Evolutionary conservation across 1,140 invertebrate species (phyloP).

Genomic region (Fopius arisanus): DNA sequence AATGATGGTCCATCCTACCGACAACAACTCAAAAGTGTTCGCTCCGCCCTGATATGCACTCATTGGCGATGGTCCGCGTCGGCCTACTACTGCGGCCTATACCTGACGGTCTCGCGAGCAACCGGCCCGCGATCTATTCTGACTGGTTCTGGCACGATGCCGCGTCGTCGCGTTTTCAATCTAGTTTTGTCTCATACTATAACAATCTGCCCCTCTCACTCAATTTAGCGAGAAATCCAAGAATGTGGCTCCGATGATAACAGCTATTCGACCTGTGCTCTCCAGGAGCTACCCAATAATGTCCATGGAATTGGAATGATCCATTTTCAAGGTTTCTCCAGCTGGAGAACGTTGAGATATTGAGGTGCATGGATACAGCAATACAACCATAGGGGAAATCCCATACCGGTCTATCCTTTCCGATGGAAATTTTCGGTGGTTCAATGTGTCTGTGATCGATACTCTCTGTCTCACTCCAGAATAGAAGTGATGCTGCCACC

Average conservation of each 20-base stretch:
- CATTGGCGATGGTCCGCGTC: conserved; percentile 61
- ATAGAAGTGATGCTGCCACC: not conserved
- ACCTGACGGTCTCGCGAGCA: conserved; percentile 53
- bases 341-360: too few relatives aligned
- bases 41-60: conserved; percentile 60
- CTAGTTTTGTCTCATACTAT: conserved; percentile 26
- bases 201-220: conserved; percentile 6
- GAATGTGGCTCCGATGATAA: conserved; percentile 32
- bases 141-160: conserved; percentile 56
- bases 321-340: too few relatives aligned
- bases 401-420: too few relatives aligned
- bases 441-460: not conserved
- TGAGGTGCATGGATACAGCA: too few relatives aligned
- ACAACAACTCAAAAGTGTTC: conserved; percentile 30
- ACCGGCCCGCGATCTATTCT: conserved; percentile 34
- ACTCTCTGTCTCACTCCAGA: not conserved
- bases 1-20: conserved; percentile 11
- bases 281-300: not conserved
- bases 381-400: too few relatives aligned
- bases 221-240: not conserved
- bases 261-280: conserved; percentile 48
- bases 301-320: too few relatives aligned
- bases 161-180: conserved; percentile 56
- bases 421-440: too few relatives aligned
- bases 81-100: conserved; percentile 62